Conservation (phyloP, 2,797 vertebrate species). For the Hylomyscus alleni region DNA sequence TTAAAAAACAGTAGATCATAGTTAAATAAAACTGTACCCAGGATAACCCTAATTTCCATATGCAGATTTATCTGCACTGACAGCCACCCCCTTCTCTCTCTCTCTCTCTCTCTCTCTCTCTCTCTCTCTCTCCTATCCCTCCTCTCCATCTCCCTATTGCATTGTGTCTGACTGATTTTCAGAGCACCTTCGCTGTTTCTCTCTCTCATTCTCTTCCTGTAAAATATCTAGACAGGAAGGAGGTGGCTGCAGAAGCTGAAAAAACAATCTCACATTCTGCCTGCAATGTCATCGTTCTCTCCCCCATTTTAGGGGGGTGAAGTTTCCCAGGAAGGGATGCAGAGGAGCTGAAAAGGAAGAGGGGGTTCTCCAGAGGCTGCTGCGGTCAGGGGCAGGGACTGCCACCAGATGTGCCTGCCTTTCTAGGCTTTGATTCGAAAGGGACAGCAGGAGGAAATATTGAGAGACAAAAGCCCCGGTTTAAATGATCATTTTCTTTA, state of each 20-base stretch:
- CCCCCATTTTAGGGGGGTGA: slow-evolving; percentile 85
- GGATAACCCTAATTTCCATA: slow-evolving; percentile 98
- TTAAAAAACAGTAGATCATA: slow-evolving; percentile 91
- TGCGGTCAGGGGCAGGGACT: slow-evolving; percentile 86
- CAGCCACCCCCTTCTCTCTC: slow-evolving; percentile 89
- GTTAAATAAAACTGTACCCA: slow-evolving; percentile 94
- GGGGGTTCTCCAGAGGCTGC: slow-evolving; percentile 87
- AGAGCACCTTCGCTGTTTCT: slow-evolving; percentile 86
- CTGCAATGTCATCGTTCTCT: slow-evolving; percentile 90
- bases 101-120: slow-evolving; percentile 41
- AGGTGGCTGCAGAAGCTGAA: slow-evolving; percentile 87
- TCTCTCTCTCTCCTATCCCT: slow-evolving; percentile 82
- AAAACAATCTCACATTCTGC: slow-evolving; percentile 87
- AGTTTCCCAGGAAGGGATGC: slow-evolving; percentile 87
- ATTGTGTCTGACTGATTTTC: slow-evolving; percentile 92
- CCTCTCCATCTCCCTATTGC: slow-evolving; percentile 90
- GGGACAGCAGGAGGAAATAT: slow-evolving; percentile 87
- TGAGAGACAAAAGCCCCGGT: slow-evolving; percentile 89
- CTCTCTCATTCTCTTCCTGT: slow-evolving; percentile 78
- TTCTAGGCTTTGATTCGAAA: slow-evolving; percentile 86
- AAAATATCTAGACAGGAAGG: slow-evolving; percentile 88
- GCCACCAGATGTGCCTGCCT: slow-evolving; percentile 88
- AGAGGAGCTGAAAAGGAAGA: slow-evolving; percentile 86
- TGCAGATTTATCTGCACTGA: slow-evolving; percentile 97
- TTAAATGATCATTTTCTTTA: slow-evolving; percentile 90